A percentile compares a stretch with the other conserved stretches of the same genome.
Conservation (phyloP, 2,888 invertebrate genomes). For the Drosophila cognata region DNA sequence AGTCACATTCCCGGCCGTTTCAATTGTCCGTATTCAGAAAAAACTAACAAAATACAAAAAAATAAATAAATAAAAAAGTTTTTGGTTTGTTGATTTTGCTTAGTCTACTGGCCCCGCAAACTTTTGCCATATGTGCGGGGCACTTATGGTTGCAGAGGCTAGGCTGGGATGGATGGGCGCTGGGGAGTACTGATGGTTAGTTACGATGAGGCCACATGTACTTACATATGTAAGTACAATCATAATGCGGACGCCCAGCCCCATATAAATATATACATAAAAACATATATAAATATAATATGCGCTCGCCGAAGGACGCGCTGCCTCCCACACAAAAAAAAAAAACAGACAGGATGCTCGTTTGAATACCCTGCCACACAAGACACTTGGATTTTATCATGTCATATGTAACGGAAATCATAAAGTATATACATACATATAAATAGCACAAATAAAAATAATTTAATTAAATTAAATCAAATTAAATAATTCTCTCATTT, state of each 20-base stretch:
- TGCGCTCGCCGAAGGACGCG: conserved; percentile 45
- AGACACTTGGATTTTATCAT: not conserved
- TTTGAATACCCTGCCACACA: not conserved
- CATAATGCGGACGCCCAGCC: conserved; percentile 63
- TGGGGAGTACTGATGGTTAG: conserved; percentile 46
- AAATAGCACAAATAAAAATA: not conserved
- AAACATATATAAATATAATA: conserved; percentile 54
- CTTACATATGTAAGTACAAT: conserved; percentile 78
- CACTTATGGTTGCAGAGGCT: not conserved
- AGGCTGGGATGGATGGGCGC: conserved; percentile 3
- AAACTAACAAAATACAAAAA: not conserved
- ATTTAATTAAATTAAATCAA: not conserved
- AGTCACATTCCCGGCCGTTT: conserved; percentile 30
- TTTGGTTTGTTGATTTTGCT: conserved; percentile 36
- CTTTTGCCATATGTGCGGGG: conserved; percentile 52
- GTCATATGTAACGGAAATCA: not conserved
- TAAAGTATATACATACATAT: not conserved
- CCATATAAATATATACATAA: not conserved
- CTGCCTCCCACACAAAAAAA: conserved; percentile 18
- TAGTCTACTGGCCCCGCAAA: conserved; percentile 59
- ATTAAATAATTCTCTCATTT: not conserved
- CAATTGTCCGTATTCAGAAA: conserved; percentile 65
- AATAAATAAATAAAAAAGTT: conserved; percentile 3
- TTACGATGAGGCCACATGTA: conserved; percentile 39
- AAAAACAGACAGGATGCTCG: conserved; percentile 20